Evolutionary conservation across 2,888 invertebrate species (phyloP).

Genomic region (Hanleya hanleyi): DNA sequence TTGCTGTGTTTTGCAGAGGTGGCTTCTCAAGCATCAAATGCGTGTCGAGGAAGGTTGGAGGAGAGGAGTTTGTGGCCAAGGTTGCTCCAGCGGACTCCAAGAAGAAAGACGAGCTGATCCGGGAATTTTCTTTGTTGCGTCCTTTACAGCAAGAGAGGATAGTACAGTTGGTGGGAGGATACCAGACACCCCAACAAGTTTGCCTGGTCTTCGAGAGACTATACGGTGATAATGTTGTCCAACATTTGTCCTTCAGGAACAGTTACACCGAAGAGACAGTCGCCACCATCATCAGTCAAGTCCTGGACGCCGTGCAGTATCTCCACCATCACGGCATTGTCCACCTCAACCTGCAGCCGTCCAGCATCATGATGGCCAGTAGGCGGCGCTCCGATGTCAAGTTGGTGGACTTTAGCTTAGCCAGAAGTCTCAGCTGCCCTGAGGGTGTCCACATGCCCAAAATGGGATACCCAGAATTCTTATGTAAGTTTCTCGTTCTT

Average conservation of each 20-base stretch:
- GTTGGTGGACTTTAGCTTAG: conserved; percentile 91
- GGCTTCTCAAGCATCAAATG: conserved; percentile 84
- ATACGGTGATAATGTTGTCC: conserved; percentile 93
- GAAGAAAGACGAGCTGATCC: conserved; percentile 77
- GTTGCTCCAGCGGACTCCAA: conserved; percentile 74
- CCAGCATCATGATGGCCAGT: conserved; percentile 94
- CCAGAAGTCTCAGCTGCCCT: conserved; percentile 75
- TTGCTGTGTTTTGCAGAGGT: conserved; percentile 79
- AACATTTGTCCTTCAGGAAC: conserved; percentile 88
- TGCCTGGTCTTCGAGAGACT: conserved; percentile 75
- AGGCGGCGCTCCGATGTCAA: conserved; percentile 79
- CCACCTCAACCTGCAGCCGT: conserved; percentile 84
- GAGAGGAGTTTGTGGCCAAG: conserved; percentile 84
- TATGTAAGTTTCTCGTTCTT: no score
- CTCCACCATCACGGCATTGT: conserved; percentile 89
- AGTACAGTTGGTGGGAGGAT: conserved; percentile 76
- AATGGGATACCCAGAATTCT: conserved; percentile 68
- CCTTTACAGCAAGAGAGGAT: conserved; percentile 91
- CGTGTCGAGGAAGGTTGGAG: not conserved
- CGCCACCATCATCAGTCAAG: conserved; percentile 87
- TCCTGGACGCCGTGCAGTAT: conserved; percentile 80
- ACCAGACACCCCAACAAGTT: conserved; percentile 73
- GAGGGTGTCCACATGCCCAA: conserved; percentile 54
- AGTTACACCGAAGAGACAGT: conserved; percentile 96
- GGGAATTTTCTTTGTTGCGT: conserved; percentile 87